phyloP scores from a whole-genome alignment of 2,113 vertebrate species.

The Psettodes erumei region DNA sequence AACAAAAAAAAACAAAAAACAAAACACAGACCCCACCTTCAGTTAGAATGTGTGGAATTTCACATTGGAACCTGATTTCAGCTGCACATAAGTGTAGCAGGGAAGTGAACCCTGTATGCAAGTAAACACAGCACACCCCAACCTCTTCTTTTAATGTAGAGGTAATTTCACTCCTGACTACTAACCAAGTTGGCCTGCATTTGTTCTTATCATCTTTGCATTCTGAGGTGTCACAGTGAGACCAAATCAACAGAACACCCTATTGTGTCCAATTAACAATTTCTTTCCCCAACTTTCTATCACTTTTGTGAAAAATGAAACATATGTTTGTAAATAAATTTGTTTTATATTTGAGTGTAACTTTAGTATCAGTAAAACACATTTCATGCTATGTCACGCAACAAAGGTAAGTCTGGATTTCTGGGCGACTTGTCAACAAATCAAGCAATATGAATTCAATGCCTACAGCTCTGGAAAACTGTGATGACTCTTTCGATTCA shows the following conservation, averaged over 20 bases:
- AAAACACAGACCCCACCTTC: conserved; percentile 19
- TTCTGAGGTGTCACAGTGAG: neutral
- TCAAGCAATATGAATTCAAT: neutral
- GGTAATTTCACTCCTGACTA: neutral
- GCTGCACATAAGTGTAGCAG: neutral
- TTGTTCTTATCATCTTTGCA: neutral
- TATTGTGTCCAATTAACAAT: neutral
- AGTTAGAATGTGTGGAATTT: conserved; percentile 66
- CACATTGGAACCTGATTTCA: conserved; percentile 21
- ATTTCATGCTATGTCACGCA: neutral
- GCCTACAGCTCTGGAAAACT: neutral
- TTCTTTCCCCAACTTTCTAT: neutral
- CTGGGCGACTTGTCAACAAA: neutral
- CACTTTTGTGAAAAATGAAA: neutral
- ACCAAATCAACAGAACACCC: neutral
- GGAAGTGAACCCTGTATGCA: neutral
- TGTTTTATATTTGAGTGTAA: neutral
- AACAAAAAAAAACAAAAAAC: conserved; percentile 4
- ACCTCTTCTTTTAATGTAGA: neutral
- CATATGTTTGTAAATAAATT: neutral
- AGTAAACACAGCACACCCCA: neutral
- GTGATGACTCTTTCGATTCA: too few species aligned
- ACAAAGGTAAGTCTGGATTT: neutral
- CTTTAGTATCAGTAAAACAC: neutral
- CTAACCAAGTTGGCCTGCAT: neutral